Evolutionary conservation across 1,140 invertebrate genomes (phyloP), one percentile per base, ranked within the genome.

Genomic region (Pseudomyrmex dendroicus): DNA sequence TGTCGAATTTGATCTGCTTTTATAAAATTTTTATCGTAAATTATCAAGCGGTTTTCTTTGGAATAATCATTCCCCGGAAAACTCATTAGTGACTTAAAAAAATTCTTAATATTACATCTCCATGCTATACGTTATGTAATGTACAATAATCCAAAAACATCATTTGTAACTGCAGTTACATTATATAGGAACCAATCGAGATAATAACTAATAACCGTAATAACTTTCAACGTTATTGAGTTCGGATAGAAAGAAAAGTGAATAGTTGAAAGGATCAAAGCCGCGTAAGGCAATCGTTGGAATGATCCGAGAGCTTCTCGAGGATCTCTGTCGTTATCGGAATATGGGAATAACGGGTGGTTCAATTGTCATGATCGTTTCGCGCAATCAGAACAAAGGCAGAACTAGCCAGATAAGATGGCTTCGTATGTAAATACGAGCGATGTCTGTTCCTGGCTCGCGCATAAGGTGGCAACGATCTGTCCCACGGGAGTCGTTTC

Each of bases 381-480:
- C 66, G 22, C 4, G 64, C 66, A 50, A 72, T 59, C 64, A 59
- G 76, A 80, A 72, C 59, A 72, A 22, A 59, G 44, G 5, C 54
- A 59, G 35, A 35, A 22, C 66, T 15, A 72, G 54, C 22, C 66
- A 48, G 86, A 73, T 85, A 82, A 74, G 74, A 76, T 70, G 76
- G 62, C 66, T 35, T 54, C 83, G 83, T 89, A 89, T 89, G 88
- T 87, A 89, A 89, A 89, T 89, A 89, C 48, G 72, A 85, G 70
- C 66, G 50, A 35, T 35, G 35, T 87, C 73, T 84, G 46, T 61
- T 52, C 63, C 77, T 25, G 59, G 77, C 46, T 74, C 80, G 70
- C 48, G 83, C 82, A 89, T 67, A 85, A 89, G 66, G 85, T 89
- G 88, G 78, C 88, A 83, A 89, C 88, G 88, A 87, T 89, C 85